Percentiles rank a stretch among this genome's conserved stretches.
These are phyloP conservation scores for Proisotoma minuta DNA, from an alignment of 2,888 invertebrate species.

Conservation along the genomic window DNA sequence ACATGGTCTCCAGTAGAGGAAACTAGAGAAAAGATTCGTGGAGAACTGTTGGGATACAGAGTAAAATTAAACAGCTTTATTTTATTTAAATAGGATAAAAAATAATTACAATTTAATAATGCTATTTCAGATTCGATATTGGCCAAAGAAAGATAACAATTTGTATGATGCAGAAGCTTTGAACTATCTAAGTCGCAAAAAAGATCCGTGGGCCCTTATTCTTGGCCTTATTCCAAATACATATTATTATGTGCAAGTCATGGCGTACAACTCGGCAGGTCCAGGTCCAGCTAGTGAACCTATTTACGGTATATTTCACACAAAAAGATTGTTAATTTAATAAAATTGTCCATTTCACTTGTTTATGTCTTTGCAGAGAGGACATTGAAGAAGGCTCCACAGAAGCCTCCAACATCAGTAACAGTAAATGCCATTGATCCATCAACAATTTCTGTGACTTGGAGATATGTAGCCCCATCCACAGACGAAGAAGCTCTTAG, in stretches of 20 bases:
- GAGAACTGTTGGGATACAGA: conserved; percentile 86
- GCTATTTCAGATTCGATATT: conserved; percentile 72
- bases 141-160: conserved; percentile 72
- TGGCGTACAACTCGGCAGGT: conserved; percentile 94
- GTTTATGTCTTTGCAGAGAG: conserved; percentile 58
- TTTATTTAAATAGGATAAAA: background rate
- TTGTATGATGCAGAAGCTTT: conserved; percentile 55
- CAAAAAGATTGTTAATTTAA: too few species aligned
- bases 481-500: conserved; percentile 86
- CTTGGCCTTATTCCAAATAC: conserved; percentile 89
- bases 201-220: conserved; percentile 75
- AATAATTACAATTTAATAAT: background rate
- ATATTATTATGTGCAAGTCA: conserved; percentile 87
- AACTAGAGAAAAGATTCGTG: conserved; percentile 75
- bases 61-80: conserved; percentile 52
- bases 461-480: conserved; percentile 89
- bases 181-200: conserved; percentile 78
- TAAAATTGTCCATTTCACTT: too few species aligned
- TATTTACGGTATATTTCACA: conserved; percentile 59
- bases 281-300: conserved; percentile 93
- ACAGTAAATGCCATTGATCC: conserved; percentile 77
- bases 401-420: conserved; percentile 90
- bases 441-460: conserved; percentile 78
- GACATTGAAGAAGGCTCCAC: conserved; percentile 85
- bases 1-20: conserved; percentile 84